Base-by-base conservation (phyloP, 2,797 vertebrate genomes). In the Varecia variegata region DNA sequence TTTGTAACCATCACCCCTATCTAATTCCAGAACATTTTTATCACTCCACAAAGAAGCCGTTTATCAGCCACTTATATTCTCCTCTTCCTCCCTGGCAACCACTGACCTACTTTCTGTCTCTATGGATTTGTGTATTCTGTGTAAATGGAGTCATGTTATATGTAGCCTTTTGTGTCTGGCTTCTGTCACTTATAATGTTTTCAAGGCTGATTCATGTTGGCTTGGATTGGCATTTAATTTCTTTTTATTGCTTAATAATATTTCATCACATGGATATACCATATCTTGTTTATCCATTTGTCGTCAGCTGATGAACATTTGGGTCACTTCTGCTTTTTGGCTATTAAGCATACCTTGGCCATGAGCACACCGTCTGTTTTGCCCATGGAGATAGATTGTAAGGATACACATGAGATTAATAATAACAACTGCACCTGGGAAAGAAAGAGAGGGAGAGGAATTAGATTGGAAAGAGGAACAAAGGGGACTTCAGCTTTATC, bases 401-500 rank as follows among this genome's bases (percentile, higher is more conserved):
- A 89, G 56, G 76, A 65, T 65, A 76, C 84, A 82, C 5, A 45
- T 80, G 38, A 84, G 71, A 60, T 90, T 88, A 71, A 62, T 76
- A 93, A 58, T 73, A 94, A 84, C 90, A 70, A 67, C 38, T 79
- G 23, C 21, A 81, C 79, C 94, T 87, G 52, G 45, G 76, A 96
- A 71, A 68, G 11, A 67, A 77, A 80, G 38, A 58, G 45, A 92
- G 70, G 40, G 43, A 60, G 83, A 81, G 54, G 60, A 71, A 56
- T 14, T 62, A 32, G 40, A 43, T 52, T 43, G 5, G 20, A 21
- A 65, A 90, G 45, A 89, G 76, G 76, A 92, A 88, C 47, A 74
- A 91, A 87, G 38, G 7, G 73, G 27, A 25, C 67, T 82, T 93
- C 84, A 93, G 74, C n/a, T 86, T 80, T 90, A 76, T 95, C 94